A percentile compares a stretch with the other conserved stretches of the same genome.
These are phyloP conservation scores for Indicator indicator DNA, from an alignment of 2,113 vertebrate species.

Conservation along the genomic window DNA sequence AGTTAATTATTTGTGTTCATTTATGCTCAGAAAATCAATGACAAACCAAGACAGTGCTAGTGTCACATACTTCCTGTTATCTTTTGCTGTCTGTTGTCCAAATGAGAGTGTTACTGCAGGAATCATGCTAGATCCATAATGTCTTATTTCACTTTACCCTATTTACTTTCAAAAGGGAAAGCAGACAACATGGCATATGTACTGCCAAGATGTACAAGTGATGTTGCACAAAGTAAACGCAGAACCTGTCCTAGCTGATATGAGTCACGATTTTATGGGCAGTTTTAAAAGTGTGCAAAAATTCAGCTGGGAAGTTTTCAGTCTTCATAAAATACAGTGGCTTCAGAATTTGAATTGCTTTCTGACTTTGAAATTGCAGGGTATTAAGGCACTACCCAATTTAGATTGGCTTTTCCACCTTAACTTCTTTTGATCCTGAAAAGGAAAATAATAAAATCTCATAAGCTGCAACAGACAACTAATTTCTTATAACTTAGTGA, in stretches of 20 bases:
- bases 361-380: not conserved
- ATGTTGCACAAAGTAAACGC: slow-evolving; percentile 26
- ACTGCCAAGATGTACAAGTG: slow-evolving; percentile 28
- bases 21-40: not conserved
- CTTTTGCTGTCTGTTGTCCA: not conserved
- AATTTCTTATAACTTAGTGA: not conserved
- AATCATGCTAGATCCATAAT: not conserved
- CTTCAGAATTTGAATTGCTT: not conserved
- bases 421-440: not conserved
- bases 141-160: not conserved
- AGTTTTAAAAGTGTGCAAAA: not conserved
- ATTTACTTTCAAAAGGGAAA: slow-evolving; percentile 33
- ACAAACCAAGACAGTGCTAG: not conserved
- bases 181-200: slow-evolving; percentile 13
- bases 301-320: not conserved
- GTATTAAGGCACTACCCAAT: not conserved
- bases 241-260: slow-evolving; percentile 26
- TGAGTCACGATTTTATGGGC: not conserved
- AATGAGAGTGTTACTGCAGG: not conserved
- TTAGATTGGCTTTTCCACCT: not conserved
- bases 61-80: not conserved
- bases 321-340: not conserved
- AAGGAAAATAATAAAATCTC: not conserved
- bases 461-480: not conserved
- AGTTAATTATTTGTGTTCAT: not conserved